phyloP scores from a whole-genome alignment of 1,140 invertebrate genomes.

The Colletes gigas region DNA sequence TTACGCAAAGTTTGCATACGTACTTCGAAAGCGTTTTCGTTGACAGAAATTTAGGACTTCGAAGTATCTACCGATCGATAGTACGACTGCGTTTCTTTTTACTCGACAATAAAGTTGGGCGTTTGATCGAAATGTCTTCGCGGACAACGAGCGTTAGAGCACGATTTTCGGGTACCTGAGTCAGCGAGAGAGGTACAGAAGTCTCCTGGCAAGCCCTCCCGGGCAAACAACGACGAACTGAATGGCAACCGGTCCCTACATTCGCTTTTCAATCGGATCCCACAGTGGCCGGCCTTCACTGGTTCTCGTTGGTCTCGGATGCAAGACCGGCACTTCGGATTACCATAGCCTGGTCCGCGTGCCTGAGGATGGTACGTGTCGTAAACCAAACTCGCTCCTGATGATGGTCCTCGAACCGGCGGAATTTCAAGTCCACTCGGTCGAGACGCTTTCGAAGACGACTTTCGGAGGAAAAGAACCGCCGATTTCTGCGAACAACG shows the following conservation, averaged over 20 bases:
- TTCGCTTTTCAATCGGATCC: slow-evolving; percentile 76
- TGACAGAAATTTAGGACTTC: too few relatives aligned
- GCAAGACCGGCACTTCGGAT: slow-evolving; percentile 42
- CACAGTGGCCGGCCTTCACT: slow-evolving; percentile 50
- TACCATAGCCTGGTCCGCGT: slow-evolving; percentile 22
- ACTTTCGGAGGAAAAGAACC: not conserved
- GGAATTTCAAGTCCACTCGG: slow-evolving; percentile 13
- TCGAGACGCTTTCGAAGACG: not conserved
- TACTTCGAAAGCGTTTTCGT: too few relatives aligned
- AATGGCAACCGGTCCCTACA: slow-evolving; percentile 58
- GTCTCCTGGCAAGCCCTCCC: slow-evolving; percentile 62
- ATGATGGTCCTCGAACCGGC: not conserved
- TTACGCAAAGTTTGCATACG: not conserved
- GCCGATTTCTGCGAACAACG: not conserved
- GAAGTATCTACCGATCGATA: too few relatives aligned
- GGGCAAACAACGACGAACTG: slow-evolving; percentile 72
- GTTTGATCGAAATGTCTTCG: not conserved
- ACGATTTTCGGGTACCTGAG: slow-evolving; percentile 44
- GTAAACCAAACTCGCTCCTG: slow-evolving; percentile 13
- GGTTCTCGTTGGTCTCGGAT: slow-evolving; percentile 28
- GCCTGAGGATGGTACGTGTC: slow-evolving; percentile 36
- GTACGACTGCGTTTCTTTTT: too few relatives aligned
- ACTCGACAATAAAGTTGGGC: too few relatives aligned
- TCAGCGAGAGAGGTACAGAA: slow-evolving; percentile 14
- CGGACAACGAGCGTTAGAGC: not conserved